Evolutionary conservation across 2,113 vertebrate genomes (phyloP).

Genomic region (Microcebus ravelobensis): DNA sequence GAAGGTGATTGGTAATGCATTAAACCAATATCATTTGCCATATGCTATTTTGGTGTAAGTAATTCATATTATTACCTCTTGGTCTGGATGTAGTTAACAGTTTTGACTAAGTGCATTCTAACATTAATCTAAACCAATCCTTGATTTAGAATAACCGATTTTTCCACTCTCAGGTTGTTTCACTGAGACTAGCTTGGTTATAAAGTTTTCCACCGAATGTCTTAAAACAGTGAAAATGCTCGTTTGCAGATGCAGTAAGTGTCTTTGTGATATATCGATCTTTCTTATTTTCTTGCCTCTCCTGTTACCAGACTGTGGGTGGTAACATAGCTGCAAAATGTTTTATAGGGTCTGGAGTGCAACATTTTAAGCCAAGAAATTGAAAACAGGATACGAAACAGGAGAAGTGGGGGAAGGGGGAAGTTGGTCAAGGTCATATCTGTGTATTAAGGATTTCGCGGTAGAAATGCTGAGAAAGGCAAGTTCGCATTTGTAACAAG

Average conservation of each 20-base stretch:
- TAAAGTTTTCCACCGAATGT: conserved; percentile 27
- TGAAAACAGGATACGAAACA: neutral
- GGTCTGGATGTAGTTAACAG: neutral
- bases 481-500: neutral
- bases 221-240: conserved; percentile 6
- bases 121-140: neutral
- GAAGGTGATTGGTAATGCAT: neutral
- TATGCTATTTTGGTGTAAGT: neutral
- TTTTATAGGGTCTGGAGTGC: neutral
- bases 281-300: conserved; percentile 21
- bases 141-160: conserved; percentile 31
- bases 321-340: neutral
- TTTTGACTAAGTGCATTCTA: conserved; percentile 14
- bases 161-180: conserved; percentile 22
- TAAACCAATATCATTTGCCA: neutral
- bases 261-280: conserved; percentile 33
- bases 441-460: neutral
- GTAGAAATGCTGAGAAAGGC: neutral
- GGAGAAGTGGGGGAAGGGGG: neutral
- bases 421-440: neutral
- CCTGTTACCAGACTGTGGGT: neutral
- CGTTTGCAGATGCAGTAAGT: neutral
- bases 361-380: conserved; percentile 52
- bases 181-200: conserved; percentile 2
- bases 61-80: neutral